Evolutionary conservation across 2,797 vertebrate species (phyloP), one percentile per base, ranked within the genome.

Genomic region (Hozukius guyotensis): DNA sequence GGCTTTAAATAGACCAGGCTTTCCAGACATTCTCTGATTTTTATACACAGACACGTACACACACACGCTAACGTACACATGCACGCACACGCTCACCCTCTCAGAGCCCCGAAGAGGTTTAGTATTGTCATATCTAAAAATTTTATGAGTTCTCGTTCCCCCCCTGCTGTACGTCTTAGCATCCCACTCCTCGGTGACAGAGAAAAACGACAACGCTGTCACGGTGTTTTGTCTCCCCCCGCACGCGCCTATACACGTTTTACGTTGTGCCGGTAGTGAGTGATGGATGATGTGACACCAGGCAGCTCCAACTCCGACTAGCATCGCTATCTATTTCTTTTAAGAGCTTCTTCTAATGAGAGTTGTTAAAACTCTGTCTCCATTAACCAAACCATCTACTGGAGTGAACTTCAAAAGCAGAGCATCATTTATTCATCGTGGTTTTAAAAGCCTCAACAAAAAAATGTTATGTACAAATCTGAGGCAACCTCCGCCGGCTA

Each of bases 351-450:
- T 83, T 79, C 76, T 92, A 93, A 94, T 92, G 81, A 94, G 83
- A 65, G 75, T 67, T 87, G 80, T 90, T 87, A 85, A 88, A 89
- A 80, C 79, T 82, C 55, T 14, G 70, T 84, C 62, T 90, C 88
- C 86, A 89, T 93, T 91, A 90, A 92, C 76, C 62, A 42, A 86
- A 82, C 75, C 75, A 67, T 89, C 72, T 61, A 74, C 83, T 87
- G 75, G 52, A 80, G 80, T 74, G 77, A 83, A 81, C 76, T 88
- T 87, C 82, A 93, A 90, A 92, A 88, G 86, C 87, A 61, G 57
- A 52, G 81, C 82, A 93, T 94, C 70, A 93, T 92, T 94, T 94
- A 95, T 94, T 95, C 67, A 94, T 90, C 6, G 3, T 7, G 72
- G 75, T 80, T 93, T 89, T 94, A 91, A 91, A 93, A 94, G 92